Evolutionary conservation across 2,888 invertebrate species (phyloP).

Genomic region (Thereva nobilitata): DNA sequence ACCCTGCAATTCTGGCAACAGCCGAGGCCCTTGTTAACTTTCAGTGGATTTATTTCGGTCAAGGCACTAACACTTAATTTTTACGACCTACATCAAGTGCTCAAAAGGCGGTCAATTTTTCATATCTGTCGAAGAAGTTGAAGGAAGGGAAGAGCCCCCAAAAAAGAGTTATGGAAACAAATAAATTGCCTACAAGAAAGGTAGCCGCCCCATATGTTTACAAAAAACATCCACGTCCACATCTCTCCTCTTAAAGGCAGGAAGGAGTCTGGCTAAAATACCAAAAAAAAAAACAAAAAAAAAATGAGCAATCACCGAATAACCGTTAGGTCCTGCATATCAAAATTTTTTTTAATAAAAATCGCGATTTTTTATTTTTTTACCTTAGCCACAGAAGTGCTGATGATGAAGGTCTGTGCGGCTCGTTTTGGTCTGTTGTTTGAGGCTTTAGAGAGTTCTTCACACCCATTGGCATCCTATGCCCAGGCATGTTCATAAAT

Average conservation of each 20-base stretch:
- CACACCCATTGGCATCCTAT: conserved; percentile 21
- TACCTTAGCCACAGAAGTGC: no score
- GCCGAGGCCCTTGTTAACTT: not conserved
- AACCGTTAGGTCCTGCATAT: conserved; percentile 40
- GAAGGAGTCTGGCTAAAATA: not conserved
- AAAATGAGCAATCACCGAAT: conserved; percentile 35
- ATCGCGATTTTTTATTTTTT: conserved; percentile 1
- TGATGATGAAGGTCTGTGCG: conserved; percentile 13
- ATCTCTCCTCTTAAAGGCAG: no score
- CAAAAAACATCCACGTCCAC: no score
- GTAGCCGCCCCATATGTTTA: conserved; percentile 3
- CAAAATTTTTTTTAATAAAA: conserved; percentile 35
- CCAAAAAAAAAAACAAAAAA: conserved; percentile 9
- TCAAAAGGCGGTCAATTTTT: conserved; percentile 30
- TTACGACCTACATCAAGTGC: conserved; percentile 28
- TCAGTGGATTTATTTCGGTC: not conserved
- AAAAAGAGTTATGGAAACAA: conserved; percentile 26
- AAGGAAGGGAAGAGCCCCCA: not conserved
- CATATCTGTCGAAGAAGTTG: conserved; percentile 3
- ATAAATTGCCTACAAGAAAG: conserved; percentile 22
- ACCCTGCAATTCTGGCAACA: no score
- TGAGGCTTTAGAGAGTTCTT: conserved; percentile 5
- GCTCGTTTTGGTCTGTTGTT: not conserved
- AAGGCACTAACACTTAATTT: conserved; percentile 12
- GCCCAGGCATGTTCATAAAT: conserved; percentile 20